Conservation (phyloP, 1,140 invertebrate genomes). For the Microplitis mediator region DNA sequence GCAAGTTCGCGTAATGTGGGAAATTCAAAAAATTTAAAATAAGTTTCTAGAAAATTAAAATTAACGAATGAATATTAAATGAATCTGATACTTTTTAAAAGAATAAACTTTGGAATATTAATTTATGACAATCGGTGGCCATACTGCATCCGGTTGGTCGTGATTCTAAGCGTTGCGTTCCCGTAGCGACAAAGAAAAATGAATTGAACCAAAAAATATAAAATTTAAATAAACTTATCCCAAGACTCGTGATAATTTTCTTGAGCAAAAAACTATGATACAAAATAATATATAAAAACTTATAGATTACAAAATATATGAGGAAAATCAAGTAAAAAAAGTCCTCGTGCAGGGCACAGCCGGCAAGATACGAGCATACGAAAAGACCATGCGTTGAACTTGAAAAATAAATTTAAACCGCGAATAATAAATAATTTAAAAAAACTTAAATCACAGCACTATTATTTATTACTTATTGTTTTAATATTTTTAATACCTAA, state of each 20-base stretch:
- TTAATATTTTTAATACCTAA: constrained; percentile 49
- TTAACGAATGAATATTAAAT: too few relatives aligned
- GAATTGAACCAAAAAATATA: too few relatives aligned
- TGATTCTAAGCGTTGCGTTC: neutral
- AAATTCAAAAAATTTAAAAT: neutral
- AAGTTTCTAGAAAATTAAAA: neutral
- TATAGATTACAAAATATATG: too few relatives aligned
- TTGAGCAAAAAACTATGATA: neutral
- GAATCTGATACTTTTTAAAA: neutral
- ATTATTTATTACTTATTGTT: constrained; percentile 30
- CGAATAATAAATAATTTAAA: neutral
- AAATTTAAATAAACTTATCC: too few relatives aligned
- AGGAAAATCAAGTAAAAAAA: neutral
- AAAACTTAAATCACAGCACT: constrained; percentile 50
- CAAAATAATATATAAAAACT: neutral
- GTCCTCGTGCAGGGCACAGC: constrained; percentile 32
- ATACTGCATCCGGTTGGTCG: constrained; percentile 55
- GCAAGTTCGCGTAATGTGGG: too few relatives aligned
- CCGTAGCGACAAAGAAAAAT: neutral
- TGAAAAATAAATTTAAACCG: constrained; percentile 19
- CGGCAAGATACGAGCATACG: constrained; percentile 34
- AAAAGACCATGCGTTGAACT: constrained; percentile 40
- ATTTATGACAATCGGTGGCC: constrained; percentile 55
- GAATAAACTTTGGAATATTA: neutral
- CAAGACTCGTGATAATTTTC: too few relatives aligned